Percentiles rank a stretch among this genome's conserved stretches.
Evolutionary conservation across 2,888 invertebrate genomes (phyloP).

Genomic region (Rhagophthalmus giganteus): DNA sequence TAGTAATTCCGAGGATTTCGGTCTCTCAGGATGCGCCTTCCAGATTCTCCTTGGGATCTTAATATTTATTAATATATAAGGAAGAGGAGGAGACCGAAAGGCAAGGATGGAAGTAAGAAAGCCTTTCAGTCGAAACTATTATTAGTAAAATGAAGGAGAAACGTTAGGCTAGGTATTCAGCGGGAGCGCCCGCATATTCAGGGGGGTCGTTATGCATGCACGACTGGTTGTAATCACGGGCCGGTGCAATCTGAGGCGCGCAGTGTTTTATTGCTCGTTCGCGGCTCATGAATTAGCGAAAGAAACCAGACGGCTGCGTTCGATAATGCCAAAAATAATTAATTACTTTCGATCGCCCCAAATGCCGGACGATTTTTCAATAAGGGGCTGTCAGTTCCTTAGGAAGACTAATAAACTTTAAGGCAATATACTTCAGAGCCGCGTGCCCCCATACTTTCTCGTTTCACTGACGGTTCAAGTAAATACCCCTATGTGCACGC

Average conservation of each 20-base stretch:
- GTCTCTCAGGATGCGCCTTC: conserved; percentile 1
- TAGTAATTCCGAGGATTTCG: neutral
- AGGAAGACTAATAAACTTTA: conserved; percentile 52
- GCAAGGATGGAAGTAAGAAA: conserved; percentile 15
- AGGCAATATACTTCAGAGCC: conserved; percentile 35
- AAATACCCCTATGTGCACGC: conserved; percentile 20
- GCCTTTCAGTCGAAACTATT: conserved; percentile 27
- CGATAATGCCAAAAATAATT: conserved; percentile 75
- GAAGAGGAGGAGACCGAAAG: conserved; percentile 5
- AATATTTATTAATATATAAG: conserved; percentile 12
- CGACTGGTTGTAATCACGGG: conserved; percentile 49
- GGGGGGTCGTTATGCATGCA: conserved; percentile 47
- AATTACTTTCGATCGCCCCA: conserved; percentile 69
- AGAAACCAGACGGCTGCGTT: conserved; percentile 64
- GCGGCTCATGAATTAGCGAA: conserved; percentile 70
- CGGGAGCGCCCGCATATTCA: conserved; percentile 32
- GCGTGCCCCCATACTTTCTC: conserved; percentile 22
- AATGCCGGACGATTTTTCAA: conserved; percentile 67
- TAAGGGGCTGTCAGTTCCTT: conserved; percentile 54
- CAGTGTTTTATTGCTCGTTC: conserved; percentile 57
- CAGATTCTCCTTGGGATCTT: conserved; percentile 1
- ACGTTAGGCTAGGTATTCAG: conserved; percentile 25
- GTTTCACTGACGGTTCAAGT: conserved; percentile 20
- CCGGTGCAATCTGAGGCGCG: conserved; percentile 43
- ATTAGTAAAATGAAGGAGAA: conserved; percentile 29